These are phyloP conservation scores for Trachelus troglodyta DNA, from an alignment of 2,888 invertebrate genomes.

Conservation along the genomic window DNA sequence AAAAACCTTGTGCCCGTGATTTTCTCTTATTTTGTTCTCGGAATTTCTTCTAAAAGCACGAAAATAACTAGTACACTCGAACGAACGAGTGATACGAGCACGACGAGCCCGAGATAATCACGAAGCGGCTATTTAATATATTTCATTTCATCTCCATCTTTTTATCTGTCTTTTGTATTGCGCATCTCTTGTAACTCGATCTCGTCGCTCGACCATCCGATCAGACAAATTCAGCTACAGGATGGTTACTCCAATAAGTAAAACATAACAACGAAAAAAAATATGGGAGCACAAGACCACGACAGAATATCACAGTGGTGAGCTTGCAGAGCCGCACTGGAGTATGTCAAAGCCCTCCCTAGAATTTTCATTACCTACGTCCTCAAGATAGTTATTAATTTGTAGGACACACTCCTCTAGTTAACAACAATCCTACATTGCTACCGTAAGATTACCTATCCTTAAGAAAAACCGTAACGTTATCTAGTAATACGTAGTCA, in stretches of 20 bases:
- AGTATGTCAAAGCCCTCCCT: conserved; percentile 48
- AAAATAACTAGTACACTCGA: background rate
- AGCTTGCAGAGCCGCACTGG: conserved; percentile 50
- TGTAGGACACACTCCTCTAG: conserved; percentile 45
- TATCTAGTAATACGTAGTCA: conserved; percentile 59
- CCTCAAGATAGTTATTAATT: conserved; percentile 47
- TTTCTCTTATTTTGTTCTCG: conserved; percentile 3
- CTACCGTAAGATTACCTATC: conserved; percentile 55
- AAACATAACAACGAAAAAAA: background rate
- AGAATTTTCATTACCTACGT: conserved; percentile 41
- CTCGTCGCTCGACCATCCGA: background rate
- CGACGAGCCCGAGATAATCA: background rate
- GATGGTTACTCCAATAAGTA: background rate
- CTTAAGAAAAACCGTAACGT: conserved; percentile 53
- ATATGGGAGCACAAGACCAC: conserved; percentile 47
- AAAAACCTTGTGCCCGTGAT: conserved; percentile 43
- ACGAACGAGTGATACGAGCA: background rate
- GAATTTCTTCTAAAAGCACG: background rate
- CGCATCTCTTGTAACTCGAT: background rate
- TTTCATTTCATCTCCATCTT: background rate
- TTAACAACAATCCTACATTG: conserved; percentile 60
- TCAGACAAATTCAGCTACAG: background rate
- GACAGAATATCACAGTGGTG: conserved; percentile 62
- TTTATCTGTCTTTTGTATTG: background rate
- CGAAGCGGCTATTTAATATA: background rate